Percentiles rank a stretch among this genome's conserved stretches.
Conservation (phyloP, 1,140 invertebrate species). For the Hylyphantes graminicola region DNA sequence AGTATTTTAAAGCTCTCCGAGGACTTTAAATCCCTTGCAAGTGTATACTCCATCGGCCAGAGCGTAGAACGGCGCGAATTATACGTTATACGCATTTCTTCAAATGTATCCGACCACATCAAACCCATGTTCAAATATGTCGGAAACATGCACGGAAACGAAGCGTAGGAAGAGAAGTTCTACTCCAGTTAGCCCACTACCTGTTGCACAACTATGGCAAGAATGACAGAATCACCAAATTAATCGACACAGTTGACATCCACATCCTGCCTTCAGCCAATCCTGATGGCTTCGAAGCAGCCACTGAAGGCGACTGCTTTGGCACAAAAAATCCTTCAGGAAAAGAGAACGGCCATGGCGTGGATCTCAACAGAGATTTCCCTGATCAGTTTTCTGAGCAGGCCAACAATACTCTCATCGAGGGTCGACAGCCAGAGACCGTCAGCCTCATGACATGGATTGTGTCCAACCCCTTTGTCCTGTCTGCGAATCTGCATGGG, state of each 20-base stretch:
- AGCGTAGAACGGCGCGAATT: conserved; percentile 81
- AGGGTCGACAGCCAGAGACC: conserved; percentile 83
- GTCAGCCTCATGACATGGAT: conserved; percentile 91
- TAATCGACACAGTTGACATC: conserved; percentile 87
- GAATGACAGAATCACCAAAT: conserved; percentile 73
- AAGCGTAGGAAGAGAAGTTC: conserved; percentile 89
- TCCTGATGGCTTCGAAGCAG: conserved; percentile 88
- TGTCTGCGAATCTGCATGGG: conserved; percentile 91
- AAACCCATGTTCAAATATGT: conserved; percentile 95
- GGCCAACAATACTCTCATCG: conserved; percentile 65
- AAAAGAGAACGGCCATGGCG: conserved; percentile 80
- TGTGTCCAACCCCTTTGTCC: conserved; percentile 83
- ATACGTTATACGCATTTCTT: conserved; percentile 82
- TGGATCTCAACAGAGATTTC: conserved; percentile 90
- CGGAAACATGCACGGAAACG: conserved; percentile 98
- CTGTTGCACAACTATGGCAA: conserved; percentile 74
- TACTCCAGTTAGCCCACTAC: conserved; percentile 87
- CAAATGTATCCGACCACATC: conserved; percentile 72
- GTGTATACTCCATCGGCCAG: conserved; percentile 81
- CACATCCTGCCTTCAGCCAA: conserved; percentile 92
- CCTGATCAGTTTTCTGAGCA: conserved; percentile 80
- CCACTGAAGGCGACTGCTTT: conserved; percentile 81
- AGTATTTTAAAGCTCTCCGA: conserved; percentile 63
- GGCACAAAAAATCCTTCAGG: conserved; percentile 73
- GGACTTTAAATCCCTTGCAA: conserved; percentile 76